Base-by-base conservation (phyloP, 1,140 invertebrate species). In the Leptopilina boulardi region DNA sequence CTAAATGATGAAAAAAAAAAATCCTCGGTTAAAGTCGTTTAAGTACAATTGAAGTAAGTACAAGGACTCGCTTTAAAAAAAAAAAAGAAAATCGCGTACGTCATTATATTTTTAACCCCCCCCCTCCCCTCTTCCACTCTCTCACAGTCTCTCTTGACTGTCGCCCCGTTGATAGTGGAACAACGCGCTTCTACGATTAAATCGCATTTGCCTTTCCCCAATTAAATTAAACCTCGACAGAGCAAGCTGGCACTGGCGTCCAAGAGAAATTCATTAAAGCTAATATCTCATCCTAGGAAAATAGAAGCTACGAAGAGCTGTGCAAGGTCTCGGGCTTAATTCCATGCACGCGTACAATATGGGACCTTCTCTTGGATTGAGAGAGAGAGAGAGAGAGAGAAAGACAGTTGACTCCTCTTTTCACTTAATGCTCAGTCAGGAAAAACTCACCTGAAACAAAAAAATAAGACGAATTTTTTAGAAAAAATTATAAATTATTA, bases 181-280 rank as follows among this genome's bases (percentile, higher is more conserved):
- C 59, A 66, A 66, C 59, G 59, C 59, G 59, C 59, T 66, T 23
- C 38, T 75, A 15, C 19, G n/a, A 59, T 41, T 51, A 54, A 59
- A 74, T 74, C 73, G 51, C 54, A 74, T 74, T 74, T 54, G 30
- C 73, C 34, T 15, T 54, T 56, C 73, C n/a, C 54, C 54, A 74
- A 56, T 59, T 74, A 74, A 74, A 74, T 74, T 74, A 59, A 74
- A 74, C 23, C 51, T 54, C 73, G 30, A 41, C 47, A 74, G 51
- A 30, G 15, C 59, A n/a, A 66, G 23, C 26, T 26, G 59, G 59
- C 59, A 66, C 26, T 30, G 26, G 59, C 26, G 59, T 66, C 59
- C 59, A 66, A 13, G 54, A 30, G 34, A 74, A 74, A 74, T 74
- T 74, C 47, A 74, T 74, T 74, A 74, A 74, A 56, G 47, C 54